Conservation (phyloP, 2,797 vertebrate genomes). For the Coluber constrictor region DNA sequence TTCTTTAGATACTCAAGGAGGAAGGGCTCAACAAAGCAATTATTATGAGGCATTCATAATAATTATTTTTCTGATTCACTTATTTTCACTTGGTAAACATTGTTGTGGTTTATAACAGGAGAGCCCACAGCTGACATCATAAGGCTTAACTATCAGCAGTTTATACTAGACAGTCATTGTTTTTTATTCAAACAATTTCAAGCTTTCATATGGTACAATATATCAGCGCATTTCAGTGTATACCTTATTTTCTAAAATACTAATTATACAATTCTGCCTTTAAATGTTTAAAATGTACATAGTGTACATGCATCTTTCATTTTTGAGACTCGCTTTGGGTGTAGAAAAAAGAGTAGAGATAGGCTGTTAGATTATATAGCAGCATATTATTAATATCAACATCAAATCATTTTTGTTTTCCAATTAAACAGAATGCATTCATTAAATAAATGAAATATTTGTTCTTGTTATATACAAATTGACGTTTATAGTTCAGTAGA, state of each 20-base stretch:
- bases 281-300: neutral
- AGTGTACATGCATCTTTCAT: neutral
- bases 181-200: neutral
- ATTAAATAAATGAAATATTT: slow-evolving; percentile 41
- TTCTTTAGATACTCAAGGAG: neutral
- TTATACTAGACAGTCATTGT: neutral
- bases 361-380: slow-evolving; percentile 31
- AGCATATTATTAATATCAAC: slow-evolving; percentile 43
- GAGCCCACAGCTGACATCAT: neutral
- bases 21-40: neutral
- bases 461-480: slow-evolving; percentile 1
- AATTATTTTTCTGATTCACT: neutral
- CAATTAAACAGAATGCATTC: slow-evolving; percentile 40
- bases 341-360: slow-evolving; percentile 44
- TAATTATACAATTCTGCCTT: neutral
- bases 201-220: neutral
- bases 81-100: neutral
- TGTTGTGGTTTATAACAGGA: neutral
- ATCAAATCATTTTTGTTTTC: slow-evolving; percentile 51
- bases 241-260: neutral
- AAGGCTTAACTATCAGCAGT: neutral
- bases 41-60: neutral
- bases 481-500: slow-evolving; percentile 44
- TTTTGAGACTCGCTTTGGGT: slow-evolving; percentile 24
- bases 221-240: neutral